Percentiles rank a stretch among this genome's conserved stretches.
phyloP scores from a whole-genome alignment of 1,140 invertebrate genomes.

The Carposina sasakii region DNA sequence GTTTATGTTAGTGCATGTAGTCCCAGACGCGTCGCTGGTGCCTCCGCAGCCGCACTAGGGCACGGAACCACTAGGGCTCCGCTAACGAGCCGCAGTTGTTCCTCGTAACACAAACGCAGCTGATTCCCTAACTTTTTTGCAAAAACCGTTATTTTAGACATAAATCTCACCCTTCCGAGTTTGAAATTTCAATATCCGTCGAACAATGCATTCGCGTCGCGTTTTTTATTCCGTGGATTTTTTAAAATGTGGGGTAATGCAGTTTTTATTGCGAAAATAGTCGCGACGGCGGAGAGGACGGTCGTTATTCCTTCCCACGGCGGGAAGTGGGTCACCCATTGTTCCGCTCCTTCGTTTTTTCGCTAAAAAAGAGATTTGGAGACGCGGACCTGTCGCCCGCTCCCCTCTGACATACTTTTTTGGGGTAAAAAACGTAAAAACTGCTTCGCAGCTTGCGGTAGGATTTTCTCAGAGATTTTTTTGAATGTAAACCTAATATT shows the following conservation, averaged over 20 bases:
- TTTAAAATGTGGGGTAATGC: constrained; percentile 69
- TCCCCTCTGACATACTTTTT: constrained; percentile 64
- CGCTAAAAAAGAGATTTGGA: constrained; percentile 65
- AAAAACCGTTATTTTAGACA: constrained; percentile 69
- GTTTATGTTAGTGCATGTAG: no score
- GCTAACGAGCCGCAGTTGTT: no score
- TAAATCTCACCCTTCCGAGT: constrained; percentile 68
- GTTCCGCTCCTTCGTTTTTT: constrained; percentile 58
- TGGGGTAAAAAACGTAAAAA: constrained; percentile 60
- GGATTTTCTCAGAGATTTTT: constrained; percentile 59
- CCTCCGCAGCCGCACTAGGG: no score
- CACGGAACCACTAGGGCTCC: no score
- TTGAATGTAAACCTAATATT: constrained; percentile 43
- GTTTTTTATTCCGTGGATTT: constrained; percentile 56
- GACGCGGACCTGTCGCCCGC: constrained; percentile 43
- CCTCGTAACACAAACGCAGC: no score
- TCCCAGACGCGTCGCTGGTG: no score
- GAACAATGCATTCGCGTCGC: constrained; percentile 53
- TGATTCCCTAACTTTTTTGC: constrained; percentile 56
- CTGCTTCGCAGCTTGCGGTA: constrained; percentile 55
- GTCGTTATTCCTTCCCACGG: constrained; percentile 70
- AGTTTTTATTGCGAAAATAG: constrained; percentile 62
- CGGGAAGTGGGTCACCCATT: constrained; percentile 66
- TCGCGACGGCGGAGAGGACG: constrained; percentile 45
- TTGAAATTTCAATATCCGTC: constrained; percentile 63